Base-by-base conservation (phyloP, 2,797 vertebrate genomes). In the Furcifer pardalis region DNA sequence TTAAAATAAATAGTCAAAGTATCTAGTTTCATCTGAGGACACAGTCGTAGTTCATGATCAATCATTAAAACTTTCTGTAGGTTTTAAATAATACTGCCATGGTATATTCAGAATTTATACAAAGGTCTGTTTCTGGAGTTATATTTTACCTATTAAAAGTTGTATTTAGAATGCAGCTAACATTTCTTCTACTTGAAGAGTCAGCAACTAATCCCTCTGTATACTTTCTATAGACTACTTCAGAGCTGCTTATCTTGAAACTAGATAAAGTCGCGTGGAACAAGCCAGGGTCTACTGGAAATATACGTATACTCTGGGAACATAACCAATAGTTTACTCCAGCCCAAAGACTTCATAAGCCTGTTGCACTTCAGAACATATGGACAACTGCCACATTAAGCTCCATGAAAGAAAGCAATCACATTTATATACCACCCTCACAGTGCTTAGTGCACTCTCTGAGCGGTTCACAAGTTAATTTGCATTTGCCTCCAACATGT, bases 11-110 rank as follows among this genome's bases (percentile, higher is more conserved):
- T 13, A 30, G 25, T 60, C 77, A 85, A 75, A 52, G 86, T 86
- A 91, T 86, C 77, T 83, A 84, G 85, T 92, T 94, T 94, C 94
- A 82, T 68, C 1, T 73, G 85, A 88, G 92, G 92, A 91, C 88
- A 88, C 65, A 74, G 3, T 77, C 25, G 73, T 77, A 76, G 73
- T 79, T 2, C 79, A 23, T 17, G 35, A 77, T 91, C 91, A 92
- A 87, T 89, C 90, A 90, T 60, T 89, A 80, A 56, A 62, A 25
- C 84, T 8, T 73, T 78, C 74, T 77, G 73, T 81, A 85, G 81
- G 87, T 59, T 86, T 82, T 79, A 71, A 68, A 69, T 49, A 46
- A 79, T 82, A 86, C 83, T 80, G 71, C 81, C 79, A 89, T 17
- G 82, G n/a, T 76, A 60, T 6, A 66, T 19, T 35, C 21, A 60